Conservation (phyloP, 2,797 vertebrate species). For the Sebastes goodei region DNA sequence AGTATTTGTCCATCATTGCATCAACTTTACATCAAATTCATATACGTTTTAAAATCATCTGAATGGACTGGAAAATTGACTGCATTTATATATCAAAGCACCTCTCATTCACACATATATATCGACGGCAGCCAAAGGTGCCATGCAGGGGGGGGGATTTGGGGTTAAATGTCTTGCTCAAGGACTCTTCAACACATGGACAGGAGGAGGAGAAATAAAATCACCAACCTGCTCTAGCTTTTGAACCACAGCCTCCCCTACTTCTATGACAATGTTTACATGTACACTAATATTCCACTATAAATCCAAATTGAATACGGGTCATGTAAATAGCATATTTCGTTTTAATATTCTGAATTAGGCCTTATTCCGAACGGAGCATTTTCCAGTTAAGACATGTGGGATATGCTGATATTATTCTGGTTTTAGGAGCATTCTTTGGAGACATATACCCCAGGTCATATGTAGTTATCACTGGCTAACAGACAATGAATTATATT, state of each 20-base stretch:
- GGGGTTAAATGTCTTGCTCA: background rate
- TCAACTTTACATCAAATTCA: too few species aligned
- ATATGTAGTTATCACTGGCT: accelerated
- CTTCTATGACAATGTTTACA: background rate
- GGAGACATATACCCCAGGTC: accelerated
- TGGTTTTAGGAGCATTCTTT: too few species aligned
- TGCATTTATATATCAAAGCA: background rate
- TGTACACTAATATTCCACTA: background rate
- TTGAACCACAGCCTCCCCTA: background rate
- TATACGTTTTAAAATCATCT: too few species aligned
- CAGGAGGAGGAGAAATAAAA: background rate
- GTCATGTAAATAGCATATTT: too few species aligned
- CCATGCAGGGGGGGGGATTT: accelerated
- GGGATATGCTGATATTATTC: too few species aligned
- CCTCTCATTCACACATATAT: background rate
- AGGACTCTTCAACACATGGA: background rate
- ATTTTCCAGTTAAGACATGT: too few species aligned
- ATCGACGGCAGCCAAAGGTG: background rate
- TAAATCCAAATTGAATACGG: accelerated
- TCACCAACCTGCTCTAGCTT: background rate
- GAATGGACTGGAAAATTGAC: too few species aligned
- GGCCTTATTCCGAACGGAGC: too few species aligned
- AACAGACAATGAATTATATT: too few species aligned
- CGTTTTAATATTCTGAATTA: too few species aligned
- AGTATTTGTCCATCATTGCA: accelerated